Evolutionary conservation across 2,888 invertebrate species (phyloP).

Genomic region (Gari tellinella): DNA sequence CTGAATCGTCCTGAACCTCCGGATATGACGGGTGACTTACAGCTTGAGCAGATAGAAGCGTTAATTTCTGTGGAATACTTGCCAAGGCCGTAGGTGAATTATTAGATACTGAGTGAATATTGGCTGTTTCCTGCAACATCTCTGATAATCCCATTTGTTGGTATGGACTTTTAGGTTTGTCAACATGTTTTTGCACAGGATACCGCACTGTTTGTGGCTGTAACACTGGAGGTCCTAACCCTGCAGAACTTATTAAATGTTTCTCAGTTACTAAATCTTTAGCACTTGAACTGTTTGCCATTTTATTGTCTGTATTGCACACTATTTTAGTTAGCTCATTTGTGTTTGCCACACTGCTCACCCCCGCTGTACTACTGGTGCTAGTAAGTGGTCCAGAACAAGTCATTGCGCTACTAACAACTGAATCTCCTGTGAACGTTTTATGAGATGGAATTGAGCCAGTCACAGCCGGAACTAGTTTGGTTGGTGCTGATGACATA

Average conservation of each 20-base stretch:
- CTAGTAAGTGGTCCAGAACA: slow-evolving; percentile 3
- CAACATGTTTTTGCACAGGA: slow-evolving; percentile 30
- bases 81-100: slow-evolving; percentile 1
- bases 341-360: slow-evolving; percentile 5
- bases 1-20: too few relatives aligned
- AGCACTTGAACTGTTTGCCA: slow-evolving; percentile 43
- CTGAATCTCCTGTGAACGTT: slow-evolving; percentile 38
- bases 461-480: slow-evolving; percentile 51
- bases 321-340: slow-evolving; percentile 4
- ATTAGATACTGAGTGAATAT: slow-evolving; percentile 30
- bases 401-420: slow-evolving; percentile 7
- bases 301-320: slow-evolving; percentile 61
- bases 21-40: too few relatives aligned
- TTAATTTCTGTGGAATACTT: slow-evolving; percentile 1
- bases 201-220: slow-evolving; percentile 45
- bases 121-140: slow-evolving; percentile 60
- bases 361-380: slow-evolving; percentile 6
- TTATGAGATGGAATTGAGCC: slow-evolving; percentile 57
- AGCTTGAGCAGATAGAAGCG: neutral
- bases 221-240: slow-evolving; percentile 38
- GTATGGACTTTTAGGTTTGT: slow-evolving; percentile 47
- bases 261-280: neutral
- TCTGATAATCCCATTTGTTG: slow-evolving; percentile 59
- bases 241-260: slow-evolving; percentile 3
- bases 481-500: slow-evolving; percentile 37